Percentiles rank a stretch among this genome's conserved stretches.
phyloP scores from a whole-genome alignment of 2,797 vertebrate genomes.

The Typhlichthys eigenmanni region DNA sequence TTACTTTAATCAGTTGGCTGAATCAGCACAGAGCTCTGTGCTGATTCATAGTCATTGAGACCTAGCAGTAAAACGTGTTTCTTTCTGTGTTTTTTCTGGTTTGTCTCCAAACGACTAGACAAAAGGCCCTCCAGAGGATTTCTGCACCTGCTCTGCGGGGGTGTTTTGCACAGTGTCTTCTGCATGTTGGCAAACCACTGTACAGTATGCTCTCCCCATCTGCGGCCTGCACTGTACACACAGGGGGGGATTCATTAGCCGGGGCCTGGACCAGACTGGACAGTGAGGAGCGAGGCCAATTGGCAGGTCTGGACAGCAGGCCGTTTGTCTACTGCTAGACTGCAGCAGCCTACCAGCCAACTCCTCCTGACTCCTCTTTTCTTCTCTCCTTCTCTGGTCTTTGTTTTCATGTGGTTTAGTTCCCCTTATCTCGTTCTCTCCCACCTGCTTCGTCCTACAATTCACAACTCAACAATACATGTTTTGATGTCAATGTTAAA shows the following conservation, averaged over 20 bases:
- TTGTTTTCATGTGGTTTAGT: too few relatives aligned
- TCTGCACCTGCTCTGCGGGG: constrained; percentile 19
- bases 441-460: constrained; percentile 23
- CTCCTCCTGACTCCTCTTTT: constrained; percentile 19
- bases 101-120: constrained; percentile 22
- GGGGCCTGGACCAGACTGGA: constrained; percentile 24
- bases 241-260: constrained; percentile 35
- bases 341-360: constrained; percentile 17
- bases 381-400: constrained; percentile 14
- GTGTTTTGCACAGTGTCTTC: constrained; percentile 17
- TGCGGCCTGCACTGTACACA: constrained; percentile 44
- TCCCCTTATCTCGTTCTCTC: constrained; percentile 18
- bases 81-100: constrained; percentile 18
- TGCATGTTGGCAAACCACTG: constrained; percentile 47
- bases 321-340: constrained; percentile 14
- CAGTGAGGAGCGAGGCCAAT: constrained; percentile 28
- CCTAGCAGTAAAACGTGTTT: constrained; percentile 13
- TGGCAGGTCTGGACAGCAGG: constrained; percentile 31
- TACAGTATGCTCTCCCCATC: constrained; percentile 29
- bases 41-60: constrained; percentile 4
- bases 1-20: constrained; percentile 12
- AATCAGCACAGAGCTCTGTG: constrained; percentile 12
- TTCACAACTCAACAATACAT: constrained; percentile 46
- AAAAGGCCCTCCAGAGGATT: constrained; percentile 11
- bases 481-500: too few relatives aligned